These are phyloP conservation scores for Acrobasis consociella DNA, from an alignment of 2,888 invertebrate genomes.

Conservation along the genomic window DNA sequence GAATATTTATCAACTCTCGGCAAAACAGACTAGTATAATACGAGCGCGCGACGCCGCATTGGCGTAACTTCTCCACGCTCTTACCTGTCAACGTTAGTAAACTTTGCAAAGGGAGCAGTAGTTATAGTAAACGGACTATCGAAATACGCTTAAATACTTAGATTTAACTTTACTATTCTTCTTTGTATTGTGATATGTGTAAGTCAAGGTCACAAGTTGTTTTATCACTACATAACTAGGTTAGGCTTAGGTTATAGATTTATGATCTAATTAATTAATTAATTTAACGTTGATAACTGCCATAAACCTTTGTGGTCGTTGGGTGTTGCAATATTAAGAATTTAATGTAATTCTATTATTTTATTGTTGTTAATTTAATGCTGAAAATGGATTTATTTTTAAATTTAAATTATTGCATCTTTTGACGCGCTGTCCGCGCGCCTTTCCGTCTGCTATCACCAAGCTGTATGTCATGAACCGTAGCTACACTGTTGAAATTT, in stretches of 20 bases:
- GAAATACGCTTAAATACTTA: slow-evolving; percentile 21
- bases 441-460: too few species aligned
- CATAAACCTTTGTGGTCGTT: background rate
- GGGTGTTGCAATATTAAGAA: background rate
- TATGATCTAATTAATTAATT: background rate
- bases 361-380: too few species aligned
- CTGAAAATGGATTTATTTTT: too few species aligned
- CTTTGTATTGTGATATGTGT: slow-evolving; percentile 21
- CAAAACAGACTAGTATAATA: too few species aligned
- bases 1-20: too few species aligned
- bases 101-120: slow-evolving; percentile 9
- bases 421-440: too few species aligned
- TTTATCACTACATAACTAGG: slow-evolving; percentile 2
- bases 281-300: background rate
- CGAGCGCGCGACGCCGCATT: too few species aligned
- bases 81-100: background rate
- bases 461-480: too few species aligned
- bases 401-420: too few species aligned
- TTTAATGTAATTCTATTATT: too few species aligned
- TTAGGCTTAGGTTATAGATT: slow-evolving; percentile 13
- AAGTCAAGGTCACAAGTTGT: slow-evolving; percentile 10
- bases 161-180: slow-evolving; percentile 22
- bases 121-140: slow-evolving; percentile 13
- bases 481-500: too few species aligned
- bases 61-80: background rate